phyloP scores from a whole-genome alignment of 2,113 vertebrate genomes.

The Zingel zingel region DNA sequence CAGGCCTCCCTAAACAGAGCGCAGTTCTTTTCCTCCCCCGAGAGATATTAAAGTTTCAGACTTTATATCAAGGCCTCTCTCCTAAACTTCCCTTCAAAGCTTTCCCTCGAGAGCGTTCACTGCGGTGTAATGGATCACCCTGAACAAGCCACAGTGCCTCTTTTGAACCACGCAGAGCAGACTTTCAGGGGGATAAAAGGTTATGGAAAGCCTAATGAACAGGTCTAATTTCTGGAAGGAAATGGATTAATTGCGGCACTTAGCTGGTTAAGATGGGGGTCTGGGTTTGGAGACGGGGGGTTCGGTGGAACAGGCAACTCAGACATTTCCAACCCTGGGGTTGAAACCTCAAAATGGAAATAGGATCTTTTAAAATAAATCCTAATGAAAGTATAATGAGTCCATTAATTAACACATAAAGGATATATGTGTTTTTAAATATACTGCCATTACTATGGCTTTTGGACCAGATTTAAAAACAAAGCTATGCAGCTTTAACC shows the following conservation, averaged over 20 bases:
- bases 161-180: constrained; percentile 37
- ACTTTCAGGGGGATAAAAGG: constrained; percentile 17
- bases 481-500: neutral
- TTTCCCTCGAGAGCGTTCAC: constrained; percentile 26
- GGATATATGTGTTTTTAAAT: constrained; percentile 24
- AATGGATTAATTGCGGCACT: constrained; percentile 68
- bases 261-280: constrained; percentile 40
- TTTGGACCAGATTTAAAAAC: neutral
- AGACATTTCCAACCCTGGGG: constrained; percentile 36
- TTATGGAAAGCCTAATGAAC: constrained; percentile 50
- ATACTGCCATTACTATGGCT: neutral
- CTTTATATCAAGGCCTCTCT: constrained; percentile 52
- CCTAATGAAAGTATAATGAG: constrained; percentile 52
- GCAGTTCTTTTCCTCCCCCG: constrained; percentile 10
- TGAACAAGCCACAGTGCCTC: constrained; percentile 20
- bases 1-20: constrained; percentile 3
- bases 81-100: constrained; percentile 24
- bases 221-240: constrained; percentile 59
- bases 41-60: constrained; percentile 42
- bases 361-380: constrained; percentile 9
- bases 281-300: neutral
- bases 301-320: constrained; percentile 4
- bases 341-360: constrained; percentile 54
- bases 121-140: constrained; percentile 44
- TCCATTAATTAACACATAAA: constrained; percentile 15